phyloP scores from a whole-genome alignment of 2,888 invertebrate genomes.

The Epinotia demarniana region DNA sequence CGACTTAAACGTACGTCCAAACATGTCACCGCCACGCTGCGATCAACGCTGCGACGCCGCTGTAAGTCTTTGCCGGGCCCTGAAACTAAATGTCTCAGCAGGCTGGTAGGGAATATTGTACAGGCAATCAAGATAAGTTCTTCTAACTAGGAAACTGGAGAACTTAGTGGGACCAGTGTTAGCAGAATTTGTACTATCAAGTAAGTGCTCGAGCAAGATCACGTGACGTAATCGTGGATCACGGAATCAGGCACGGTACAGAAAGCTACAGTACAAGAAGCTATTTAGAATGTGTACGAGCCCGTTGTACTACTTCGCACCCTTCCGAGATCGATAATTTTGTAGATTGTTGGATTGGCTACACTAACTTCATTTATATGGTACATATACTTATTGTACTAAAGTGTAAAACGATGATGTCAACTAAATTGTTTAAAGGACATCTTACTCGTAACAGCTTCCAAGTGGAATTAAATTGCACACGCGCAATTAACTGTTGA shows the following conservation, averaged over 20 bases:
- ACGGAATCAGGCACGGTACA: no score
- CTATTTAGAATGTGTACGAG: neutral
- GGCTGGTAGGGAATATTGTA: neutral
- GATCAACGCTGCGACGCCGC: no score
- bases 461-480: constrained; percentile 11
- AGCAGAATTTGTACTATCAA: no score
- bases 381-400: neutral
- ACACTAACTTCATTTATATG: neutral
- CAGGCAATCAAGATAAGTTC: neutral
- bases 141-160: neutral
- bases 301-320: neutral
- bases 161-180: neutral
- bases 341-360: neutral
- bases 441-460: neutral
- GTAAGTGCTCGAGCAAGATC: no score
- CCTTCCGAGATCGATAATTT: neutral
- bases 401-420: neutral
- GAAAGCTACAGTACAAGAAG: neutral
- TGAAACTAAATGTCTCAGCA: neutral
- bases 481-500: constrained; percentile 15
- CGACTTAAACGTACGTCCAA: constrained; percentile 79
- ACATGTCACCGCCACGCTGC: constrained; percentile 84
- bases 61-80: no score
- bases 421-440: constrained; percentile 9
- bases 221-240: no score